phyloP scores from a whole-genome alignment of 2,113 vertebrate species.

The Panthera uncia region DNA sequence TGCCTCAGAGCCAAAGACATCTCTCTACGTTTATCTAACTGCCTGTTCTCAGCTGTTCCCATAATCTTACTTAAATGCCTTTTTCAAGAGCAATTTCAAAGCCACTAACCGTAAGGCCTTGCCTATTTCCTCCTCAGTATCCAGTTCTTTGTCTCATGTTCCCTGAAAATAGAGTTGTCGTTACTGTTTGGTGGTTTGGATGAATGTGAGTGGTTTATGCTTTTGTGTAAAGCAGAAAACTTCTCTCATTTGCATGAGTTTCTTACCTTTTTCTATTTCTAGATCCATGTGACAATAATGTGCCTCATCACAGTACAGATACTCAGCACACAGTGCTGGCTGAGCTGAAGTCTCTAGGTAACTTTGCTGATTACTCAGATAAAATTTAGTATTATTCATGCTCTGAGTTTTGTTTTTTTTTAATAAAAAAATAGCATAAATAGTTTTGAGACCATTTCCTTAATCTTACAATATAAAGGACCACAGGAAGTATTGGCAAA shows the following conservation, averaged over 20 bases:
- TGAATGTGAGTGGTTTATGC: not conserved
- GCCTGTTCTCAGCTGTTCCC: not conserved
- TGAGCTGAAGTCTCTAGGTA: not conserved
- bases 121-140: not conserved
- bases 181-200: not conserved
- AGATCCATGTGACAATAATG: not conserved
- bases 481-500: not conserved
- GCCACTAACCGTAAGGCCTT: not conserved
- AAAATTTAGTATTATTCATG: not conserved
- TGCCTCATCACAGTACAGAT: not conserved
- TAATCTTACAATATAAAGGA: not conserved
- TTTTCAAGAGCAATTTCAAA: conserved; percentile 34
- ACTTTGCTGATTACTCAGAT: not conserved
- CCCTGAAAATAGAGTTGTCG: not conserved
- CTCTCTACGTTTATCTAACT: not conserved
- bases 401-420: not conserved
- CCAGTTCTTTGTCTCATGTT: not conserved
- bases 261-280: not conserved
- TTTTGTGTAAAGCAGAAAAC: not conserved
- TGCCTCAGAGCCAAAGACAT: not conserved
- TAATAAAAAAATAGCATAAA: not conserved
- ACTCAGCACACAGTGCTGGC: not conserved
- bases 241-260: not conserved
- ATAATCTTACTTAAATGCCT: not conserved
- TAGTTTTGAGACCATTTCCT: not conserved